These are phyloP conservation scores for Micropoecilia bifurca DNA, from an alignment of 2,797 vertebrate genomes.

Conservation along the genomic window DNA sequence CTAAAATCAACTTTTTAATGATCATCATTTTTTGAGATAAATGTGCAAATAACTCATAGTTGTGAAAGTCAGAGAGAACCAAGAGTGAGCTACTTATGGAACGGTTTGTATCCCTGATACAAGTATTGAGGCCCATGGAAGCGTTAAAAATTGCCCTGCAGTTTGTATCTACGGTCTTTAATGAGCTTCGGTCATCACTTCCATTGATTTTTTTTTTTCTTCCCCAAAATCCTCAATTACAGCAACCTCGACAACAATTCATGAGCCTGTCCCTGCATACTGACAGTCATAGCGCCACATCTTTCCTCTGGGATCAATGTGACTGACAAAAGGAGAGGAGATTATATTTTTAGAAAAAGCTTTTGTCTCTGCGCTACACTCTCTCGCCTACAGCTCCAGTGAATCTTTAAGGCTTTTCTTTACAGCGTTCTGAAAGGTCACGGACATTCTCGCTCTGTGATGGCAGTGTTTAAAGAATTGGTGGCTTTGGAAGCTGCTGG, in stretches of 20 bases:
- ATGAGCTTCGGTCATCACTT: background rate
- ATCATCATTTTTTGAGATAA: background rate
- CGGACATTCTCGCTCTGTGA: conserved; percentile 7
- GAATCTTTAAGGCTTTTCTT: conserved; percentile 30
- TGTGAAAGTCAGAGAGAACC: background rate
- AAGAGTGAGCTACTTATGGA: background rate
- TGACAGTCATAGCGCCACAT: background rate
- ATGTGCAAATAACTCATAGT: background rate
- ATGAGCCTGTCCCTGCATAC: background rate
- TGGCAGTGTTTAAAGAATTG: background rate
- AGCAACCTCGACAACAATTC: background rate
- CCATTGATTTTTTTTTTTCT: background rate
- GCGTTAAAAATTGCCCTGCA: background rate
- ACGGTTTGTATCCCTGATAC: background rate
- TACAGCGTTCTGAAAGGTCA: conserved; percentile 35
- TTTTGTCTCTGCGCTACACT: conserved; percentile 3
- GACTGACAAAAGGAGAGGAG: conserved; percentile 17
- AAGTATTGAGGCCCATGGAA: background rate
- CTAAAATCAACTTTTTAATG: background rate
- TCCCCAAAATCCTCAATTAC: background rate
- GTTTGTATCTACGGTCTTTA: background rate
- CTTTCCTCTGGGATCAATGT: conserved; percentile 17
- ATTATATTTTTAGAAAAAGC: conserved; percentile 25
- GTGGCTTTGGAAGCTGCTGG: background rate
- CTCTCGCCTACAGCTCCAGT: background rate